phyloP scores from a whole-genome alignment of 2,888 invertebrate species.

The Cloeon dipterum region DNA sequence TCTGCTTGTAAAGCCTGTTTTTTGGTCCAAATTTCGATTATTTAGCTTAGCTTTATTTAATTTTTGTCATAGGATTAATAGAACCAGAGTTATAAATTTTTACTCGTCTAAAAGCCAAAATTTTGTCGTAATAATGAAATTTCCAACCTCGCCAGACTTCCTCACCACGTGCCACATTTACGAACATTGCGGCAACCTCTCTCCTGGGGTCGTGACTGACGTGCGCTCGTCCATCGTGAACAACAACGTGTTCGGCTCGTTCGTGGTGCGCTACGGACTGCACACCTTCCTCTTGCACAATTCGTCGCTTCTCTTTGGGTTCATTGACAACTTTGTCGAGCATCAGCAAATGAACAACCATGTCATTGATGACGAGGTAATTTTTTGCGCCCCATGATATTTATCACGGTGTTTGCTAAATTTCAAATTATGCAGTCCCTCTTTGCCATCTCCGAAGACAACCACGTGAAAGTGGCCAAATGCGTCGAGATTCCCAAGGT shows the following conservation, averaged over 20 bases:
- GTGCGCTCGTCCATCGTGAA: constrained; percentile 87
- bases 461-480: constrained; percentile 37
- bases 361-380: constrained; percentile 38
- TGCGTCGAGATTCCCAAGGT: constrained; percentile 79
- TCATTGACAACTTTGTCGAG: constrained; percentile 34
- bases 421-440: constrained; percentile 16
- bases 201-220: constrained; percentile 79
- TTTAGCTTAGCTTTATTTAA: no score
- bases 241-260: constrained; percentile 81
- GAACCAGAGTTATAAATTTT: no score
- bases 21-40: no score
- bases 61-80: no score
- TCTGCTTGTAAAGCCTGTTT: no score
- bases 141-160: no score
- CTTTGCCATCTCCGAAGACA: constrained; percentile 36
- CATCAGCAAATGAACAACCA: constrained; percentile 35
- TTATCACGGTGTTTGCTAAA: no score
- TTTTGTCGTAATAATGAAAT: no score
- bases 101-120: no score
- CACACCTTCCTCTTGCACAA: constrained; percentile 44
- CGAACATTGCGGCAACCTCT: constrained; percentile 40
- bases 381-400: constrained; percentile 1
- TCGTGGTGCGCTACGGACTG: constrained; percentile 63
- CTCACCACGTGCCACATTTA: constrained; percentile 71
- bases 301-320: constrained; percentile 24